Evolutionary conservation across 2,888 invertebrate genomes (phyloP).

Genomic region (Apotomis betuletana): DNA sequence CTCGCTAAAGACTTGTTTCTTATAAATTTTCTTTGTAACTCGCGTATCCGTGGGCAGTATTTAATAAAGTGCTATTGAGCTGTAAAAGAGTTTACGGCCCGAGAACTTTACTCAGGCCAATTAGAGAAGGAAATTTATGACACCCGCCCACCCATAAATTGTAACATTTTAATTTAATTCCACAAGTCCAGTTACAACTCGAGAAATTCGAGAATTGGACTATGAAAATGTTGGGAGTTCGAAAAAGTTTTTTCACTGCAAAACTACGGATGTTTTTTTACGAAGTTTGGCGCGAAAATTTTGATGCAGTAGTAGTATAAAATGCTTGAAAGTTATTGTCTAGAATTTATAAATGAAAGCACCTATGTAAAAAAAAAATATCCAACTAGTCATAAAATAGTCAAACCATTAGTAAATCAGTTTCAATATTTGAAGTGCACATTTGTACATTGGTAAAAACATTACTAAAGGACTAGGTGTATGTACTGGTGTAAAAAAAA

Average conservation of each 20-base stretch:
- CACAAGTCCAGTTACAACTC: conserved; percentile 59
- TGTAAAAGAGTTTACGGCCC: conserved; percentile 77
- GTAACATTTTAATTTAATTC: conserved; percentile 80
- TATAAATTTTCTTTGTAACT: conserved; percentile 47
- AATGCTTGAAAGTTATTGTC: background rate
- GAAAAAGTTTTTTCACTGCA: conserved; percentile 19
- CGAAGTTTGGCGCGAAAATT: background rate
- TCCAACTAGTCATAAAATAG: no score
- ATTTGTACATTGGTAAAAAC: no score
- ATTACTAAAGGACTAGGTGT: no score
- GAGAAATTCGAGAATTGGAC: conserved; percentile 47
- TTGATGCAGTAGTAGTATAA: no score
- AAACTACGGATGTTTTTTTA: conserved; percentile 15
- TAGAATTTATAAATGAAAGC: background rate
- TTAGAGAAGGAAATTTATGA: conserved; percentile 78
- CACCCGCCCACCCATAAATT: conserved; percentile 71
- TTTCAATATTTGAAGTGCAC: no score
- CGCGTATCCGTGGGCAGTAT: conserved; percentile 50
- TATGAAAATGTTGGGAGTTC: conserved; percentile 40
- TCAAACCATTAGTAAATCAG: no score
- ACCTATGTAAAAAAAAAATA: no score
- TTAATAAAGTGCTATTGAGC: conserved; percentile 73
- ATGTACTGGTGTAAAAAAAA: no score
- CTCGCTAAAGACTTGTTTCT: background rate
- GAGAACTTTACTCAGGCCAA: conserved; percentile 67